A percentile compares a stretch with the other conserved stretches of the same genome.
These are phyloP conservation scores for Xerus inauris DNA, from an alignment of 2,113 vertebrate species.

Conservation along the genomic window DNA sequence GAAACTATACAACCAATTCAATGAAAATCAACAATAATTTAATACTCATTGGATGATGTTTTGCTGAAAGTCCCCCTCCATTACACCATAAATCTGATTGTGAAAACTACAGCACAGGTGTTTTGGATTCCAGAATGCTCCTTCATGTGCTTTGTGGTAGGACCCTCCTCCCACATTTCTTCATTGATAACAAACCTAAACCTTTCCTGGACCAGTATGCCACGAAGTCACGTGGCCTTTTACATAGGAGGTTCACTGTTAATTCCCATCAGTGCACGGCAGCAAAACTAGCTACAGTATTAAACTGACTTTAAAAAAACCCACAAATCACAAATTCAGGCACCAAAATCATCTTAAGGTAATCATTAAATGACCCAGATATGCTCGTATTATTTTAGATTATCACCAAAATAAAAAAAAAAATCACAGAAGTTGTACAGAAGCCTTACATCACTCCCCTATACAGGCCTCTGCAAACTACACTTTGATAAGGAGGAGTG, in stretches of 20 bases:
- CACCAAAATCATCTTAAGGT: background rate
- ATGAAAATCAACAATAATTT: background rate
- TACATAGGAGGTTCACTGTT: background rate
- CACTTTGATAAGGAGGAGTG: background rate
- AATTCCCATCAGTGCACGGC: background rate
- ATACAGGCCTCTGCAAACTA: background rate
- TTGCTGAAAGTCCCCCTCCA: background rate
- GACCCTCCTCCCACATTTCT: background rate
- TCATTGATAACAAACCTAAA: background rate
- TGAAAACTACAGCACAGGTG: background rate
- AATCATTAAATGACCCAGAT: background rate
- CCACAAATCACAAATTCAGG: slow-evolving; percentile 27
- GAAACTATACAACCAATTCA: background rate
- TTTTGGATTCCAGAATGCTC: background rate
- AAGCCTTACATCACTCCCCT: background rate
- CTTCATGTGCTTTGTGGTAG: rapidly evolving
- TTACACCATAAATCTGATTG: background rate
- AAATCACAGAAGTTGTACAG: background rate
- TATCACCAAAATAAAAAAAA: background rate
- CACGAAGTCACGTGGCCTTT: rapidly evolving
- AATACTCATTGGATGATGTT: background rate
- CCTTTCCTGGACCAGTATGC: too few relatives aligned
- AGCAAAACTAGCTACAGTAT: background rate
- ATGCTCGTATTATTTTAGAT: background rate
- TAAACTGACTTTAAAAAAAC: background rate